Percentiles rank a stretch among this genome's conserved stretches.
phyloP scores from a whole-genome alignment of 2,797 vertebrate species.

The Phoxinus dragarum region DNA sequence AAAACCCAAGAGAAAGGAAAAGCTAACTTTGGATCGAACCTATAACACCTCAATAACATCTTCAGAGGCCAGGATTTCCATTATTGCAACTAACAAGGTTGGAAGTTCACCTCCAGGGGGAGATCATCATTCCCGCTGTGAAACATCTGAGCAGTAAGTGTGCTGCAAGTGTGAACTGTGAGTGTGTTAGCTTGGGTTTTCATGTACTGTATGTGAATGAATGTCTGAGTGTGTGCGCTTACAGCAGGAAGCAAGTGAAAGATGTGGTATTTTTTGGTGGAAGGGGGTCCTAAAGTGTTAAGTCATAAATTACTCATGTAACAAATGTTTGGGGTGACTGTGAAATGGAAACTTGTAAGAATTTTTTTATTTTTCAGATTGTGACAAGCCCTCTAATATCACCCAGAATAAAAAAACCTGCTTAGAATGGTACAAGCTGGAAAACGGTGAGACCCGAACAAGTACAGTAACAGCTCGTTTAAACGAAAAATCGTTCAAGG shows the following conservation, averaged over 20 bases:
- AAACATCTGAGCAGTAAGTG: slow-evolving; percentile 56
- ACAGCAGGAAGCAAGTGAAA: not conserved
- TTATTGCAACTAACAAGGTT: slow-evolving; percentile 53
- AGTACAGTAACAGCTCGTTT: not conserved
- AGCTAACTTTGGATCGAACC: not conserved
- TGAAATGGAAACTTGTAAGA: not conserved
- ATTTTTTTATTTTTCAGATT: slow-evolving; percentile 39
- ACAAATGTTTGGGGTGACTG: no score
- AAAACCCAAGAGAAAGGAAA: not conserved
- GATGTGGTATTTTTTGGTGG: not conserved
- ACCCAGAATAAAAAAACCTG: not conserved
- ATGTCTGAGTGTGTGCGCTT: not conserved
- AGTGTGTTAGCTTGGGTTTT: not conserved
- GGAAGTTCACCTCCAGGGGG: not conserved
- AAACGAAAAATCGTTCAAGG: not conserved
- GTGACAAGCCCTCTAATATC: not conserved
- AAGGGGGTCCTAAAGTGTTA: not conserved
- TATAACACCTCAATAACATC: slow-evolving; percentile 23
- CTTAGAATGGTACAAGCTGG: slow-evolving; percentile 58
- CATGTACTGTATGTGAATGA: not conserved
- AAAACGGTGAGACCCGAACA: slow-evolving; percentile 47
- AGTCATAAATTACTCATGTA: not conserved
- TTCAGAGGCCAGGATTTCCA: slow-evolving; percentile 46
- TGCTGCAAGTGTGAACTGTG: not conserved
- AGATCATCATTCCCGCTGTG: slow-evolving; percentile 50